Conservation (phyloP, 2,113 vertebrate species). For the Neofelis nebulosa region DNA sequence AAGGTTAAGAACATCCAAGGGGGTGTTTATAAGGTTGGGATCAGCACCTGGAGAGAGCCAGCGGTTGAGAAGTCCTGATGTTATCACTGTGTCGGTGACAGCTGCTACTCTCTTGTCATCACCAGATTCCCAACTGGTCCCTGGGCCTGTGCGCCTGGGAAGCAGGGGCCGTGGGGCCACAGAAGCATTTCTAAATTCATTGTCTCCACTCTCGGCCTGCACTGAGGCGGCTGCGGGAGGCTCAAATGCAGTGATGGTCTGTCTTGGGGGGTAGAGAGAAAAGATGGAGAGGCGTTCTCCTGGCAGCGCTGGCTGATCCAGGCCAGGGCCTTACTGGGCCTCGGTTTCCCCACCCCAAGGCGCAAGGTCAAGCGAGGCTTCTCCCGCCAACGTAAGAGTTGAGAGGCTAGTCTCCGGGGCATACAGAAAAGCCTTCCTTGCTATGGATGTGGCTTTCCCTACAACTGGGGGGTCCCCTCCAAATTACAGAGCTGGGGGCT, state of each 20-base stretch:
- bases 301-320: neutral
- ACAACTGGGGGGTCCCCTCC: neutral
- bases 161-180: rapidly evolving
- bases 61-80: rapidly evolving
- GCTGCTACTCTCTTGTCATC: too few species aligned
- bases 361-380: too few species aligned
- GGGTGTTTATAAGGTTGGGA: neutral
- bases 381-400: neutral
- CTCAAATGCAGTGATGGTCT: rapidly evolving
- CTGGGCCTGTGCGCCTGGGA: neutral
- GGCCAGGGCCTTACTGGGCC: neutral
- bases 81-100: rapidly evolving
- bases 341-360: neutral
- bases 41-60: rapidly evolving
- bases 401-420: neutral
- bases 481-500: neutral
- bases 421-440: too few species aligned
- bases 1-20: rapidly evolving
- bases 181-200: neutral
- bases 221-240: neutral
- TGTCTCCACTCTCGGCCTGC: neutral
- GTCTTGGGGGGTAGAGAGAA: neutral
- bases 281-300: neutral
- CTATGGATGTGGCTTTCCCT: neutral
- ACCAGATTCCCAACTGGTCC: neutral